Evolutionary conservation across 2,797 vertebrate species (phyloP), one percentile per base, ranked within the genome.

Genomic region (Myotis daubentonii): DNA sequence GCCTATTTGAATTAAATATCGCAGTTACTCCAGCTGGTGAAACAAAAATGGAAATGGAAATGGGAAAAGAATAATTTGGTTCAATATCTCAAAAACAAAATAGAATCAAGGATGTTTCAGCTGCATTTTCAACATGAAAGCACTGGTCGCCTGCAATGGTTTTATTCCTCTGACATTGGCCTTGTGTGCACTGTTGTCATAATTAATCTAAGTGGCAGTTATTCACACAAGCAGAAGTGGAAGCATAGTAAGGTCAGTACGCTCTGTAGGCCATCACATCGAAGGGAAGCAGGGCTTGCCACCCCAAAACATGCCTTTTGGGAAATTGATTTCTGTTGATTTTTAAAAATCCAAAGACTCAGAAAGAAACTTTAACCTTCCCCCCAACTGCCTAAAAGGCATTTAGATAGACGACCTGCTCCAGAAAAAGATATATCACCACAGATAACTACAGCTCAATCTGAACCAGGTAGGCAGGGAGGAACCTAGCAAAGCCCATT

Each of bases 41-140:
- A 85, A 81, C 94, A 79, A 60, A 93, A 84, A 94, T 71, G 68
- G 22, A 83, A 87, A 84, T 86, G 33, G 86, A 83, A 90, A 80
- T 74, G 47, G 36, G 74, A 81, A 95, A 93, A 81, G 38, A 89
- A 93, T 57, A 70, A 94, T 80, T 75, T 49, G 30, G 78, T 65
- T 90, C 79, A 60, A 83, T 96, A 88, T 90, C 89, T 96, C 82
- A 89, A 91, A 93, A 94, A 91, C 70, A 93, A 94, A 95, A 80
- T 65, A 81, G 36, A 25, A 78, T 91, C 66, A 70, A 86, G 41
- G 53, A 38, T 94, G 44, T 85, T 75, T 90, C 75, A 4, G 8
- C 33, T 70, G 19, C 30, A 33, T 72, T 93, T 95, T 36, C 60
- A 91, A 92, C 86, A 76, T 25, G 78, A 92, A 93, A 79, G 36